phyloP scores from a whole-genome alignment of 2,888 invertebrate genomes.

The Cantharis rustica region DNA sequence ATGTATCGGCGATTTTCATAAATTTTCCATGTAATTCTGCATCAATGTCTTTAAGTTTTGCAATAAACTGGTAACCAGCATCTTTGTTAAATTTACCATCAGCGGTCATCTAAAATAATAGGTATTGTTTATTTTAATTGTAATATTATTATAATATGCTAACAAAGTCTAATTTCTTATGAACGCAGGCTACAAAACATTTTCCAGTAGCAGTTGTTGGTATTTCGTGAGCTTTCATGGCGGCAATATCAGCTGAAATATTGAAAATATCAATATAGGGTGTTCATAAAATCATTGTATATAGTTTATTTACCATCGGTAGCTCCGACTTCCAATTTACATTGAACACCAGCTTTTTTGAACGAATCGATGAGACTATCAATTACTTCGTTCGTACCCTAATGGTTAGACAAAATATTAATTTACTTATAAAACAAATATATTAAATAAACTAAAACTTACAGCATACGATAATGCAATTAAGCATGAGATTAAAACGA shows the following conservation, averaged over 20 bases:
- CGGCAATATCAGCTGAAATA: not conserved
- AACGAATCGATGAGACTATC: not conserved
- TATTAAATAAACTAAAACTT: not conserved
- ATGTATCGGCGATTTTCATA: not conserved
- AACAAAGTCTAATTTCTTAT: slow-evolving; percentile 5
- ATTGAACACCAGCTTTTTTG: not conserved
- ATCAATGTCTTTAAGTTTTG: not conserved
- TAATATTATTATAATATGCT: not conserved
- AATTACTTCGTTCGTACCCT: not conserved
- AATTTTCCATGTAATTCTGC: not conserved
- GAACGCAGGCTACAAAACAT: not conserved
- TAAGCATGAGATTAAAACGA: not conserved
- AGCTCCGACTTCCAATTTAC: not conserved
- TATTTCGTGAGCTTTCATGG: not conserved
- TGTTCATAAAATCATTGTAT: not conserved
- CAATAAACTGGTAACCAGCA: not conserved
- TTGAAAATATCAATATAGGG: not conserved
- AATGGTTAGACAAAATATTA: not conserved
- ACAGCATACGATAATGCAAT: not conserved
- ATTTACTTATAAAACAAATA: not conserved
- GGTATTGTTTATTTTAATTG: not conserved
- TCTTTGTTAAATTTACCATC: slow-evolving; percentile 1
- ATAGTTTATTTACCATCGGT: not conserved
- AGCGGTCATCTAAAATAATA: not conserved
- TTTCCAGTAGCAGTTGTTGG: not conserved